phyloP scores from a whole-genome alignment of 2,888 invertebrate species.

The Drosophila kokeensis region DNA sequence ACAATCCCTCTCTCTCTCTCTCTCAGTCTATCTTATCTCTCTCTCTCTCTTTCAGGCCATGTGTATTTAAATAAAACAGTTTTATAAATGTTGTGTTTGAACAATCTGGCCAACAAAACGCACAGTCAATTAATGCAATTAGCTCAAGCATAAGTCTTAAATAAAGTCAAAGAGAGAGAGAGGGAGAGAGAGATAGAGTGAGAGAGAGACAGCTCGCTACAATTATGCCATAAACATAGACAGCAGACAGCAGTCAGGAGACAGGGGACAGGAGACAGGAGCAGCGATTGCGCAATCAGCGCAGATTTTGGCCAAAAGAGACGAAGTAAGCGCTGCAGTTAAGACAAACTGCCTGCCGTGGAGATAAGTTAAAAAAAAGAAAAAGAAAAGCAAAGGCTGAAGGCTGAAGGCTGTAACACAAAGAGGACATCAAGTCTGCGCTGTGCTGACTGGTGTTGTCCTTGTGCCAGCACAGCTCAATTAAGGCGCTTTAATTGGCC shows the following conservation, averaged over 20 bases:
- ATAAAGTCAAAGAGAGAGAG: slow-evolving; percentile 12
- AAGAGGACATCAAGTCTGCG: slow-evolving; percentile 38
- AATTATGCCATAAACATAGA: slow-evolving; percentile 20
- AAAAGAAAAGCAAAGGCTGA: background rate
- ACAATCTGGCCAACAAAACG: slow-evolving; percentile 16
- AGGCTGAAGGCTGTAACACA: slow-evolving; percentile 8
- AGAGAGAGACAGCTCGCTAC: slow-evolving; percentile 17
- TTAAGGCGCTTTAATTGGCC: slow-evolving; percentile 84
- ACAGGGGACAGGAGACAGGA: background rate
- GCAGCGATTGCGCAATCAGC: slow-evolving; percentile 17
- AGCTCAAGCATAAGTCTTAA: slow-evolving; percentile 30
- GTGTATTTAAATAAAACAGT: slow-evolving; percentile 38
- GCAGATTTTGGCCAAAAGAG: slow-evolving; percentile 43
- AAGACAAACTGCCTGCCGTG: slow-evolving; percentile 22
- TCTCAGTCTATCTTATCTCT: background rate
- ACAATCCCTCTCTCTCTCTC: slow-evolving; percentile 4
- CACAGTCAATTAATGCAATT: slow-evolving; percentile 62
- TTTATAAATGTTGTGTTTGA: slow-evolving; percentile 10
- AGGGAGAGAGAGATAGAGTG: slow-evolving; percentile 6
- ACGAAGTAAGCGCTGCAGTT: slow-evolving; percentile 37
- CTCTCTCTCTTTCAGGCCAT: background rate
- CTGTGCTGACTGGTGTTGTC: slow-evolving; percentile 43
- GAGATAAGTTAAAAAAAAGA: slow-evolving; percentile 32
- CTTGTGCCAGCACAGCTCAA: slow-evolving; percentile 81
- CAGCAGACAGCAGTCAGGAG: background rate